Evolutionary conservation across 1,140 invertebrate genomes (phyloP).

Genomic region (Chrysopa pallens): DNA sequence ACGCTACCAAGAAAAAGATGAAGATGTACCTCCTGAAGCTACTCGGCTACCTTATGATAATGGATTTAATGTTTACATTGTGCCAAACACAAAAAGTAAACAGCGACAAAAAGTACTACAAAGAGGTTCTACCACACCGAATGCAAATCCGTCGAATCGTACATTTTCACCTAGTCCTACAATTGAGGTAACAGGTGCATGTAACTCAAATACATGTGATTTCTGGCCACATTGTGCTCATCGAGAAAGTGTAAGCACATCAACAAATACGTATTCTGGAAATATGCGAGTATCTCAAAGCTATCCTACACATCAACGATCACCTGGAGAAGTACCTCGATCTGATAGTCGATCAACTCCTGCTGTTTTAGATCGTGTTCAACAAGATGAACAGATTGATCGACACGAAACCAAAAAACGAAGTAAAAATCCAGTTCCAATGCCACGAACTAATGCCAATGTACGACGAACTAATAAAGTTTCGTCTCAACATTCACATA

Average conservation of each 20-base stretch:
- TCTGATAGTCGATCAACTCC: constrained; percentile 17
- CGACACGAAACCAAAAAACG: constrained; percentile 9
- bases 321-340: constrained; percentile 12
- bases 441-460: not conserved
- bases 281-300: constrained; percentile 34
- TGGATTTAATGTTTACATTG: constrained; percentile 28
- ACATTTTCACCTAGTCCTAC: constrained; percentile 14
- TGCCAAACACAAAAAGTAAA: constrained; percentile 14
- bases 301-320: constrained; percentile 29
- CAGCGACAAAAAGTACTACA: constrained; percentile 22
- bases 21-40: constrained; percentile 18
- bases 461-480: not conserved
- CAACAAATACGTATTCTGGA: constrained; percentile 5
- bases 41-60: constrained; percentile 15
- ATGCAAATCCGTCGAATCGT: constrained; percentile 13
- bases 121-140: constrained; percentile 28
- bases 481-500: constrained; percentile 2
- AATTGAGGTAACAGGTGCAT: constrained; percentile 20
- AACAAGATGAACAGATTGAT: constrained; percentile 14
- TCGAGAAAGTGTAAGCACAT: constrained; percentile 17
- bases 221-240: constrained; percentile 37
- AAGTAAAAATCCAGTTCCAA: constrained; percentile 9
- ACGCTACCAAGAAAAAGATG: constrained; percentile 21
- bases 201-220: constrained; percentile 31
- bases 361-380: constrained; percentile 20